Percentiles rank a stretch among this genome's conserved stretches.
phyloP scores from a whole-genome alignment of 1,140 invertebrate genomes.

The Leptonema lineaticorne region DNA sequence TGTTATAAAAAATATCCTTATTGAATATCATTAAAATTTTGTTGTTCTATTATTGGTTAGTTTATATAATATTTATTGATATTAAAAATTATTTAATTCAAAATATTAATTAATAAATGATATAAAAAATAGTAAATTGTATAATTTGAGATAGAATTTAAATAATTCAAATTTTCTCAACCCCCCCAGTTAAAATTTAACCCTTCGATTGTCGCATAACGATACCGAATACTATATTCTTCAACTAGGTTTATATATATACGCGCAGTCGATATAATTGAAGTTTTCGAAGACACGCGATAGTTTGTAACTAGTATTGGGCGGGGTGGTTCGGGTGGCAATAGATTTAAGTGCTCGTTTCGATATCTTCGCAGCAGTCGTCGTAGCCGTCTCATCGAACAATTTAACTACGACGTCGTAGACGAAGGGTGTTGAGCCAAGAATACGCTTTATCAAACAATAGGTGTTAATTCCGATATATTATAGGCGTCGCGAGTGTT shows the following conservation, averaged over 20 bases:
- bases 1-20: too few relatives aligned
- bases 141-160: too few relatives aligned
- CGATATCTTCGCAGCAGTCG: conserved; percentile 15
- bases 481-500: conserved; percentile 22
- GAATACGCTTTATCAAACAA: conserved; percentile 31
- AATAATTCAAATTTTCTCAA: too few relatives aligned
- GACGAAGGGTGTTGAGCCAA: background rate
- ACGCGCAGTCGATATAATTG: conserved; percentile 1
- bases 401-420: conserved; percentile 9
- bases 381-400: conserved; percentile 19
- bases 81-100: too few relatives aligned
- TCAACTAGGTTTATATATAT: background rate
- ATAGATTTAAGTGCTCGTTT: conserved; percentile 28
- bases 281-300: conserved; percentile 9
- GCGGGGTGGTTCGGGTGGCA: background rate
- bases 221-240: background rate
- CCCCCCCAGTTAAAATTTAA: too few relatives aligned
- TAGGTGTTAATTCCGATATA: conserved; percentile 33
- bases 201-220: background rate
- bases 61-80: too few relatives aligned
- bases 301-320: background rate
- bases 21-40: too few relatives aligned
- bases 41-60: too few relatives aligned
- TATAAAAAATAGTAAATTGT: too few relatives aligned
- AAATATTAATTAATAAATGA: too few relatives aligned